These are phyloP conservation scores for Oreocharis arfaki DNA, from an alignment of 2,113 vertebrate species.

Conservation along the genomic window DNA sequence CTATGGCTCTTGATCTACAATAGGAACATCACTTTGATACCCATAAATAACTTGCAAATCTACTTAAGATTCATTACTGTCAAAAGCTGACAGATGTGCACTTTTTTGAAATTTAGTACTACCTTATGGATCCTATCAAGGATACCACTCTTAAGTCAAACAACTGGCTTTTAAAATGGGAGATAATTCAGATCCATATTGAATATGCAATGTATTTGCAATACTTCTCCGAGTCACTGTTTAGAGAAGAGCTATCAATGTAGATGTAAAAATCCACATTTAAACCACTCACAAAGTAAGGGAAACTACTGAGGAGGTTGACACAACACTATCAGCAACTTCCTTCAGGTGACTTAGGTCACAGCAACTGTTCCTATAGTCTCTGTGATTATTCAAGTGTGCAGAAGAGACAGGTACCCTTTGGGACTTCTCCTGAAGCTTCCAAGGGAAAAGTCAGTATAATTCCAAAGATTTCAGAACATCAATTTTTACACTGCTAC, in stretches of 20 bases:
- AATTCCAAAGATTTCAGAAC: neutral
- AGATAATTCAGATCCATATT: neutral
- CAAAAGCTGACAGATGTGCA: conserved; percentile 69
- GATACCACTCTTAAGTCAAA: neutral
- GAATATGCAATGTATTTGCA: neutral
- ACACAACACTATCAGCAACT: neutral
- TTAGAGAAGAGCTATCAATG: neutral
- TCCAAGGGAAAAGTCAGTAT: neutral
- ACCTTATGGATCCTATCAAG: conserved; percentile 20
- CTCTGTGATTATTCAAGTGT: neutral
- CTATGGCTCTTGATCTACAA: conserved; percentile 75
- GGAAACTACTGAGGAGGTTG: neutral
- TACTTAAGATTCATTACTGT: conserved; percentile 78
- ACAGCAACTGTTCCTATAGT: neutral
- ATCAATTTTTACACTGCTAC: neutral
- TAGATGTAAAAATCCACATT: neutral
- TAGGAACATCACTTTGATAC: conserved; percentile 76
- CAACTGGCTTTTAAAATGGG: neutral
- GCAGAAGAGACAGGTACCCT: neutral
- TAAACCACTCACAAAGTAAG: neutral
- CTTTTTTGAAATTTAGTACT: conserved; percentile 40
- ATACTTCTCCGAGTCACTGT: neutral
- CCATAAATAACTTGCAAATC: conserved; percentile 71
- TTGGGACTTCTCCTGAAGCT: neutral
- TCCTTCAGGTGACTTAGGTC: neutral